Evolutionary conservation across 2,113 vertebrate species (phyloP).

Genomic region (Paradisaea rubra): DNA sequence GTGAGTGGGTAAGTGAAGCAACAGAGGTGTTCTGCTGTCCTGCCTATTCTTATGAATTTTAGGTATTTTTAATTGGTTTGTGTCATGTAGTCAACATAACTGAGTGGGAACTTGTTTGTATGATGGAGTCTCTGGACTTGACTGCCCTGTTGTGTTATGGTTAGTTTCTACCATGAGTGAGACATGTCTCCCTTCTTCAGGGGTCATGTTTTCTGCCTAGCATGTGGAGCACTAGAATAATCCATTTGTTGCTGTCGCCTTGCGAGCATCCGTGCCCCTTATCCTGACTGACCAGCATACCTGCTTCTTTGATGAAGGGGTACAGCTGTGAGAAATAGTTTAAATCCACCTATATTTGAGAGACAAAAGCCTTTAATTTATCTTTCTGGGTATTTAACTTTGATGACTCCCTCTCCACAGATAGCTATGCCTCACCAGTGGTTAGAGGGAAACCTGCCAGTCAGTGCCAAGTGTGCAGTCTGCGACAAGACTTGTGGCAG

Average conservation of each 20-base stretch:
- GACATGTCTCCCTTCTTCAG: background rate
- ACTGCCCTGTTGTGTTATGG: background rate
- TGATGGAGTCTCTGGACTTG: accelerated
- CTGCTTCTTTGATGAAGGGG: background rate
- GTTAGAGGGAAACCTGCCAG: slow-evolving; percentile 94
- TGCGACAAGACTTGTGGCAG: slow-evolving; percentile 98
- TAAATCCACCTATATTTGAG: background rate
- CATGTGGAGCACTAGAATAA: background rate
- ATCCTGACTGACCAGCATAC: background rate
- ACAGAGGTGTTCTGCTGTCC: background rate
- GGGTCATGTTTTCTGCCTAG: background rate
- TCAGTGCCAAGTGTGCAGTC: slow-evolving; percentile 95
- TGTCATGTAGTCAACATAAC: background rate
- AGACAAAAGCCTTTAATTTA: background rate
- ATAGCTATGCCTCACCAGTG: slow-evolving; percentile 98
- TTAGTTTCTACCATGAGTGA: background rate
- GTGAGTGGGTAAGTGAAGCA: background rate
- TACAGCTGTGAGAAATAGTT: background rate
- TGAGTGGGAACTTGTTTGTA: background rate
- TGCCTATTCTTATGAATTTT: background rate
- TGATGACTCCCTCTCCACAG: slow-evolving; percentile 57
- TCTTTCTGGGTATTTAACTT: background rate
- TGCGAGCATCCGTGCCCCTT: background rate
- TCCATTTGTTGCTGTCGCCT: background rate
- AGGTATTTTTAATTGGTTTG: background rate